A percentile compares a stretch with the other conserved stretches of the same genome.
Conservation (phyloP, 2,888 invertebrate species). For the Tenthredo mesomela region DNA sequence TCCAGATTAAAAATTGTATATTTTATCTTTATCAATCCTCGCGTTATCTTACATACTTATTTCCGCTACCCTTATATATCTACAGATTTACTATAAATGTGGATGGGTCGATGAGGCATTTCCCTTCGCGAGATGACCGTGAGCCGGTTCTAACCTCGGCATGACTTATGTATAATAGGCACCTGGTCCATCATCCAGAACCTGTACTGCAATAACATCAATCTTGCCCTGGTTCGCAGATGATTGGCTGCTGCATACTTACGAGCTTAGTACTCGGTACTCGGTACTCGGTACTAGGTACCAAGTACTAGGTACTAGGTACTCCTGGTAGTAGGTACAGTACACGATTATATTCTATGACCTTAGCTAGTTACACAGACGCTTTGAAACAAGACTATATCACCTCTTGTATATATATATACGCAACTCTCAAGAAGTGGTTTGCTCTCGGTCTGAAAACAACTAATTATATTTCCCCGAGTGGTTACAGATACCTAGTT, state of each 20-base stretch:
- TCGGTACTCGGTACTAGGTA: constrained; percentile 7
- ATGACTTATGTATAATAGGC: constrained; percentile 55
- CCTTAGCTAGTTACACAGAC: constrained; percentile 36
- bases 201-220: constrained; percentile 57
- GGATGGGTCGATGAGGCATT: constrained; percentile 1
- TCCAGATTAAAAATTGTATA: neutral
- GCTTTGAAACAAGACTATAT: constrained; percentile 39
- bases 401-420: constrained; percentile 8
- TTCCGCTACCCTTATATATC: neutral
- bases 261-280: constrained; percentile 43
- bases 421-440: constrained; percentile 2
- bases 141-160: constrained; percentile 50
- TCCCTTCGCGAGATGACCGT: neutral
- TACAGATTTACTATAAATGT: neutral
- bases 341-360: constrained; percentile 35
- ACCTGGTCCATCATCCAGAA: constrained; percentile 51
- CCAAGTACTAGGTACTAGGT: neutral
- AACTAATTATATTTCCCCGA: constrained; percentile 34
- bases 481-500: neutral
- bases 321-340: neutral
- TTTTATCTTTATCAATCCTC: neutral
- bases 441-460: constrained; percentile 37
- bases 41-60: neutral
- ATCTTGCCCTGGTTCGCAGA: constrained; percentile 55
- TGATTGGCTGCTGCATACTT: constrained; percentile 58